Evolutionary conservation across 1,140 invertebrate species (phyloP).

Genomic region (Achatina immaculata): DNA sequence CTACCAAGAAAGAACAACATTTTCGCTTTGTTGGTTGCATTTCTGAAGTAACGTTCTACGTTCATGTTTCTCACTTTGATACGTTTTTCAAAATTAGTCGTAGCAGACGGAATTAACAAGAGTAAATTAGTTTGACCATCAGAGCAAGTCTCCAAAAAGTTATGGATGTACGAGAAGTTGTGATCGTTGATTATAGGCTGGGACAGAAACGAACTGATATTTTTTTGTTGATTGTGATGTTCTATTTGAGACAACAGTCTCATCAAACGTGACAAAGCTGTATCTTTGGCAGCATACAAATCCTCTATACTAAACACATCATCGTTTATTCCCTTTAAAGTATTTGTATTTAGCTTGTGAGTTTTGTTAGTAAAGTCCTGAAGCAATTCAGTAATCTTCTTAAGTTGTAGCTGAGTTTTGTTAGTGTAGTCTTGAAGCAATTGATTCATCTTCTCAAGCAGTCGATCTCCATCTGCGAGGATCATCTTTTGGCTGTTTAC

Average conservation of each 20-base stretch:
- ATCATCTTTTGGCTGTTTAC: too few relatives aligned
- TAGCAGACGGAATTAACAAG: constrained; percentile 1
- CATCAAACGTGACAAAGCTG: too few relatives aligned
- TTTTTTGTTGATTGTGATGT: neutral
- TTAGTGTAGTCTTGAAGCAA: too few relatives aligned
- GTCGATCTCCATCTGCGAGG: too few relatives aligned
- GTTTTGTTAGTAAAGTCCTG: too few relatives aligned
- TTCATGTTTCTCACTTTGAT: neutral
- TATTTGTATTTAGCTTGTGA: too few relatives aligned
- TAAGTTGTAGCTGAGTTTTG: too few relatives aligned
- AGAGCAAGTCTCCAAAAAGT: neutral
- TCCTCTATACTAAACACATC: too few relatives aligned
- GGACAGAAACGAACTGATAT: neutral
- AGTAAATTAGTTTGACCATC: neutral
- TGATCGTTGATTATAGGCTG: constrained; percentile 23
- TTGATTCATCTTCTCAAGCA: too few relatives aligned
- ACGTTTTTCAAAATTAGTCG: neutral
- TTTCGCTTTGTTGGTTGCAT: constrained; percentile 18
- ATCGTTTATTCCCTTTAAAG: too few relatives aligned
- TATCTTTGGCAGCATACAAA: too few relatives aligned
- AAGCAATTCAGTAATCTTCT: too few relatives aligned
- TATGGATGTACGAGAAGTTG: constrained; percentile 11
- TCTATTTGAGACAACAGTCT: neutral
- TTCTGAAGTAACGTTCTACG: neutral
- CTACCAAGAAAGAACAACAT: constrained; percentile 42